These are phyloP conservation scores for Drosophila anomelani DNA, from an alignment of 2,888 invertebrate genomes.

Conservation along the genomic window DNA sequence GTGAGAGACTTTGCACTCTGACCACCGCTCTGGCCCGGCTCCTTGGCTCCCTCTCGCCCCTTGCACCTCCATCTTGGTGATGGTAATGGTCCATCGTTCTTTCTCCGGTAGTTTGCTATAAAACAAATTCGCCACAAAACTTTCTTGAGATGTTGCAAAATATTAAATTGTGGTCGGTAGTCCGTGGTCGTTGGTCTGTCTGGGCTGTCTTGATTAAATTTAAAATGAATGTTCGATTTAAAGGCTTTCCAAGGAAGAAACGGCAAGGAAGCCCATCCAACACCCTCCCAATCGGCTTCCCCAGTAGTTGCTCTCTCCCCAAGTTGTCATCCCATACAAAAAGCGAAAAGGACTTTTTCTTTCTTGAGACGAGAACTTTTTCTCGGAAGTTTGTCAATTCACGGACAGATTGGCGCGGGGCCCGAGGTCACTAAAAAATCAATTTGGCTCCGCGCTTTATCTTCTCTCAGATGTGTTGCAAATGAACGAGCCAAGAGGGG, in stretches of 20 bases:
- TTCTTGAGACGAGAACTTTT: background rate
- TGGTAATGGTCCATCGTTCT: slow-evolving; percentile 12
- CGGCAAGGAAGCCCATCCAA: background rate
- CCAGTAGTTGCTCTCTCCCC: slow-evolving; percentile 1
- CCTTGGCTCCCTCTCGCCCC: background rate
- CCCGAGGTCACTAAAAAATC: slow-evolving; percentile 38
- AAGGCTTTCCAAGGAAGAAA: background rate
- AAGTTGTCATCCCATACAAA: slow-evolving; percentile 14
- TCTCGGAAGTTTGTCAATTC: slow-evolving; percentile 21
- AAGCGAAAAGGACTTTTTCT: background rate
- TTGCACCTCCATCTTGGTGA: background rate
- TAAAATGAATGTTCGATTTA: slow-evolving; percentile 27
- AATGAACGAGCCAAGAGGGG: slow-evolving; percentile 11
- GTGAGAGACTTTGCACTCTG: slow-evolving; percentile 69
- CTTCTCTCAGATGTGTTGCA: slow-evolving; percentile 9
- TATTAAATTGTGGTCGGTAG: slow-evolving; percentile 39
- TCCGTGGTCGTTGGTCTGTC: background rate
- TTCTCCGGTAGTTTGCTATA: slow-evolving; percentile 21
- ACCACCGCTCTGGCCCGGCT: slow-evolving; percentile 33
- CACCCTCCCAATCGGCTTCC: background rate
- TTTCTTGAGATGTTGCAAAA: slow-evolving; percentile 41
- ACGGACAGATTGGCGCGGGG: slow-evolving; percentile 17
- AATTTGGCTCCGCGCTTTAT: slow-evolving; percentile 18
- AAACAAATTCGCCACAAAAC: slow-evolving; percentile 37
- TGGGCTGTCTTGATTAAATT: slow-evolving; percentile 18